These are phyloP conservation scores for Epizoanthus ramosus DNA, from an alignment of 92 coral and sea anemone genomes.

Conservation along the genomic window DNA sequence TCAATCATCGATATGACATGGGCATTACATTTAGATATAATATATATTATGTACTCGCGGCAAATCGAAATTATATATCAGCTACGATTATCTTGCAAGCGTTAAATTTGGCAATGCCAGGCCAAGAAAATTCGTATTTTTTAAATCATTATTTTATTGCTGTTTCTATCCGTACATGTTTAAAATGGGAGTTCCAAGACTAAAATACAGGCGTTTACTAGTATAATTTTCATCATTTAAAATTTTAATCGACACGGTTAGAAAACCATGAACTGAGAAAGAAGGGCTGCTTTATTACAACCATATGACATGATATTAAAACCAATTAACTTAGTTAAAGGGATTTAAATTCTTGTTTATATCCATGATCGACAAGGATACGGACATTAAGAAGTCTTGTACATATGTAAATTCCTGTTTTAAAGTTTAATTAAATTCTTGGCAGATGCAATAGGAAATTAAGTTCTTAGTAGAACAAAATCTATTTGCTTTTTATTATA, in stretches of 20 bases:
- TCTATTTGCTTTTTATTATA: neutral
- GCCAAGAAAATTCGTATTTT: neutral
- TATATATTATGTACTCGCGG: neutral
- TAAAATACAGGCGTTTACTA: neutral
- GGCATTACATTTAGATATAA: neutral
- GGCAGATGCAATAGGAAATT: constrained; percentile 24
- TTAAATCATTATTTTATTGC: neutral
- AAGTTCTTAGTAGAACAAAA: neutral
- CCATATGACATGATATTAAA: neutral
- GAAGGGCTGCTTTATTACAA: no score
- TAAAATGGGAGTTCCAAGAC: neutral
- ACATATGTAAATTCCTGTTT: constrained; percentile 22
- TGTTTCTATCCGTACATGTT: neutral
- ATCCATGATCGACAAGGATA: constrained; percentile 4
- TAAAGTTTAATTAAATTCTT: constrained; percentile 32
- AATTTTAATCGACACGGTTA: neutral
- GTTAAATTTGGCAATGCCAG: neutral
- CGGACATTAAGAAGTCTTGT: neutral
- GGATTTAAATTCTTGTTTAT: neutral
- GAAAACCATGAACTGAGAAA: no score
- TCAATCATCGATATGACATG: neutral
- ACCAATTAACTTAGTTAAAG: neutral
- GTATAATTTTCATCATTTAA: neutral
- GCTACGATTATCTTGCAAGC: neutral
- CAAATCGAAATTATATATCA: no score